A percentile compares a stretch with the other conserved stretches of the same genome.
Evolutionary conservation across 1,140 invertebrate species (phyloP).

Genomic region (Zeugodacus cucurbitae): DNA sequence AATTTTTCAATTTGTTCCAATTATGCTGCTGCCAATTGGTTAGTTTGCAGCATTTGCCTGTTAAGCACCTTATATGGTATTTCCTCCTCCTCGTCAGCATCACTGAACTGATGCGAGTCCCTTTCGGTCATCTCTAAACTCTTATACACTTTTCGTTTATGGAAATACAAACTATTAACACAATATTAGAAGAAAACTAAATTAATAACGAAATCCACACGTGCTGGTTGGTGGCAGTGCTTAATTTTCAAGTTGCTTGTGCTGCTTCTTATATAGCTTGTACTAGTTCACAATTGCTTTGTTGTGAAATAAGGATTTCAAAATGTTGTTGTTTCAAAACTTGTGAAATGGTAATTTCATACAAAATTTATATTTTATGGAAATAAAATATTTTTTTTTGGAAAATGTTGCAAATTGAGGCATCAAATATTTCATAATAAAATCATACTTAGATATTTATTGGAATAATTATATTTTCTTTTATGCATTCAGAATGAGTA

Average conservation of each 20-base stretch:
- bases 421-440: too few species aligned
- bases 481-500: too few species aligned
- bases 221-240: background rate
- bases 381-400: too few species aligned
- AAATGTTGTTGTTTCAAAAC: background rate
- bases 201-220: background rate
- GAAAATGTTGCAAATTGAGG: too few species aligned
- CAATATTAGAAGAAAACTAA: background rate
- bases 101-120: constrained; percentile 57
- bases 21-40: too few species aligned
- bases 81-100: constrained; percentile 59
- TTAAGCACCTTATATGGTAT: constrained; percentile 27
- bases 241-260: background rate
- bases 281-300: background rate
- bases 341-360: background rate
- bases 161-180: too few species aligned
- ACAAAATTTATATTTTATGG: background rate
- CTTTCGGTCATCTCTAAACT: background rate
- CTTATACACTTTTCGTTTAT: background rate
- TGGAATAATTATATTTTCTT: too few species aligned
- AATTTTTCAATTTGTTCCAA: background rate
- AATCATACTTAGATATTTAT: too few species aligned
- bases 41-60: background rate
- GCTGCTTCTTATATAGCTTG: background rate
- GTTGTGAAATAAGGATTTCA: background rate